Evolutionary conservation across 2,797 vertebrate species (phyloP).

Genomic region (Schizothorax lantsangensis): DNA sequence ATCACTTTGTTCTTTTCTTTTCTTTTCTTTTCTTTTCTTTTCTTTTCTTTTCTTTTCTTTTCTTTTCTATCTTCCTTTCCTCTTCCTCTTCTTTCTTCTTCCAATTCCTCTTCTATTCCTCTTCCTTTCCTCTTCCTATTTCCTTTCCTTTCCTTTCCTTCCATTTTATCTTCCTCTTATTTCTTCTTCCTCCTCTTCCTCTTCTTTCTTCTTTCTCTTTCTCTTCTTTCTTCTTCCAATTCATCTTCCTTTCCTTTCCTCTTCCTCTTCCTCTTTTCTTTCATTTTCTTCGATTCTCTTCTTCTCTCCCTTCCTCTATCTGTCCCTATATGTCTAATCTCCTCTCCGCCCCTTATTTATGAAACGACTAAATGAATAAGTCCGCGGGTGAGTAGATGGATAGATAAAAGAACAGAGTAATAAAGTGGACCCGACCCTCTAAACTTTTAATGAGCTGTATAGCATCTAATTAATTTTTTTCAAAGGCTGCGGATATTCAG

Average conservation of each 20-base stretch:
- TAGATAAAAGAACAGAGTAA: slow-evolving; percentile 61
- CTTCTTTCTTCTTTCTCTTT: too few relatives aligned
- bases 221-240: too few relatives aligned
- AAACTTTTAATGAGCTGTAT: slow-evolving; percentile 68
- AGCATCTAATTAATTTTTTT: slow-evolving; percentile 70
- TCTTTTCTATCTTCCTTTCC: not conserved
- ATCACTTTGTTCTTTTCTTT: not conserved
- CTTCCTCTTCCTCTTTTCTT: not conserved
- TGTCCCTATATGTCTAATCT: slow-evolving; percentile 7
- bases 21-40: not conserved
- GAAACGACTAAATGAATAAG: slow-evolving; percentile 38
- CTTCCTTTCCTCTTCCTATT: not conserved
- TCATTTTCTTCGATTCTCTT: not conserved
- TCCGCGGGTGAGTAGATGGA: slow-evolving; percentile 52
- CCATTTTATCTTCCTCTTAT: not conserved
- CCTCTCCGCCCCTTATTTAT: slow-evolving; percentile 21
- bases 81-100: too few relatives aligned
- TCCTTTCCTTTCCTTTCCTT: too few relatives aligned
- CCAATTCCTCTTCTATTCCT: rapidly evolving
- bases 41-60: not conserved
- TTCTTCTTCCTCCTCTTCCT: too few relatives aligned
- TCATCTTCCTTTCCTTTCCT: not conserved
- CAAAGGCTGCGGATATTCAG: slow-evolving; percentile 67
- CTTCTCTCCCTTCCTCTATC: not conserved
- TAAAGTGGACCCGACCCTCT: slow-evolving; percentile 61